These are phyloP conservation scores for Poecilia wingei DNA, from an alignment of 2,797 vertebrate genomes.

Conservation along the genomic window DNA sequence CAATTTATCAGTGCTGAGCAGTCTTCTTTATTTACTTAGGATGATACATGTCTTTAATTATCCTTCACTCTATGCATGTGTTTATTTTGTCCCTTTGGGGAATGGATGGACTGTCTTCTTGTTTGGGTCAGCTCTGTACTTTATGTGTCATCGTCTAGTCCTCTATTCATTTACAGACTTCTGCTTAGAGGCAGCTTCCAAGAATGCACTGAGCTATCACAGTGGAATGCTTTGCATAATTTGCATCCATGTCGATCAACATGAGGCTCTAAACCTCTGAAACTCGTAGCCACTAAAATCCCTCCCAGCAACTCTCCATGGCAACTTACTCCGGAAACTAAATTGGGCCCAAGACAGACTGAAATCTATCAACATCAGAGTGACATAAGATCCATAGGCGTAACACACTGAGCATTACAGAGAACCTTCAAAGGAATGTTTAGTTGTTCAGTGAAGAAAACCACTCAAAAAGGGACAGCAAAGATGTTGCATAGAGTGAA, in stretches of 20 bases:
- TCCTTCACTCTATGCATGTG: slow-evolving; percentile 13
- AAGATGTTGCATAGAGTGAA: neutral
- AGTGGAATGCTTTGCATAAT: slow-evolving; percentile 46
- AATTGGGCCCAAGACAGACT: slow-evolving; percentile 5
- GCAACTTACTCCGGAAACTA: slow-evolving; percentile 17
- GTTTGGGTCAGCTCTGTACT: slow-evolving; percentile 35
- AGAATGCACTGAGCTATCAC: slow-evolving; percentile 42
- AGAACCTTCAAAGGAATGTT: neutral
- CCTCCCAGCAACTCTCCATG: slow-evolving; percentile 22
- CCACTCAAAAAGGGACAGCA: neutral
- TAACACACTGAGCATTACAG: neutral
- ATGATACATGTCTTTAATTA: slow-evolving; percentile 19
- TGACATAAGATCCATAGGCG: neutral
- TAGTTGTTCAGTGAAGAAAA: slow-evolving; percentile 2
- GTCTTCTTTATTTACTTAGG: slow-evolving; percentile 23
- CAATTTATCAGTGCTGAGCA: slow-evolving; percentile 12
- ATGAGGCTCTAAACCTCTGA: slow-evolving; percentile 18
- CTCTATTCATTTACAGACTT: slow-evolving; percentile 30
- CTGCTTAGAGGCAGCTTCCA: slow-evolving; percentile 37
- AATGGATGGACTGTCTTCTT: slow-evolving; percentile 15
- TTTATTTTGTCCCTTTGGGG: slow-evolving; percentile 33
- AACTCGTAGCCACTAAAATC: slow-evolving; percentile 8
- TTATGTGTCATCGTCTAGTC: slow-evolving; percentile 35
- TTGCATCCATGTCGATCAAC: slow-evolving; percentile 54
- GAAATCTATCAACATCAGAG: slow-evolving; percentile 8